Base-by-base conservation (phyloP, 2,888 invertebrate species). In the Drosophila maculinotata region DNA sequence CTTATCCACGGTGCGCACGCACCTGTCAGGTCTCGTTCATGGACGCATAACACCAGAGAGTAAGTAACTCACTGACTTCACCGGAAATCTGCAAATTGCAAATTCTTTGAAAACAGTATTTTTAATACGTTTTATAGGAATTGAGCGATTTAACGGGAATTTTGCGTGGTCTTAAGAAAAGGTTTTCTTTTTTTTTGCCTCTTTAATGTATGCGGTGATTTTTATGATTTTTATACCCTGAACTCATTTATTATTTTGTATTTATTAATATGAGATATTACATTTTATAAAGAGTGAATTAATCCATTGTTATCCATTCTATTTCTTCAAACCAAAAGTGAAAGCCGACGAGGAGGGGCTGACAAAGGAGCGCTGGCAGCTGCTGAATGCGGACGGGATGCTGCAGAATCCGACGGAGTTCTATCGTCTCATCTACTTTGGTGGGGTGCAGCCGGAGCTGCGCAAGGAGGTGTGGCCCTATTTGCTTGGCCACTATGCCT, bases 1-100 rank as follows among this genome's bases (percentile, higher is more conserved):
- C 88, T 92, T 99, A 86, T 96, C 96, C 30, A 98, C 98, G 0
- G 97, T 99, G 0, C 92, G 98, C 38, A 98, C 97, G 0, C 98
- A 98, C 92, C 93, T 98, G 12, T 96, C 97, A 26, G 97, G 97
- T 0, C 92, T 98, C 14, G 97, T 98, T 0, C 94, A 97, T 90
- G 93, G 94, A 0, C 93, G 93, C 68, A 96, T 96, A 53, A 92
- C 96, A 9, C 93, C 94, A 44, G 93, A 93, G 89, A 93, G 94
- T 94, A 79, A 67, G 86, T 69, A n/a, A n/a, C n/a, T n/a, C n/a
- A n/a, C n/a, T n/a, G n/a, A n/a, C n/a, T n/a, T n/a, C n/a, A n/a
- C n/a, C n/a, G n/a, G n/a, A n/a, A n/a, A n/a, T n/a, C n/a, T n/a
- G n/a, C n/a, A n/a, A n/a, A n/a, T n/a, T n/a, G n/a, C n/a, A n/a